Evolutionary conservation across 2,888 invertebrate genomes (phyloP).

Genomic region (Cataglyphis cursor): DNA sequence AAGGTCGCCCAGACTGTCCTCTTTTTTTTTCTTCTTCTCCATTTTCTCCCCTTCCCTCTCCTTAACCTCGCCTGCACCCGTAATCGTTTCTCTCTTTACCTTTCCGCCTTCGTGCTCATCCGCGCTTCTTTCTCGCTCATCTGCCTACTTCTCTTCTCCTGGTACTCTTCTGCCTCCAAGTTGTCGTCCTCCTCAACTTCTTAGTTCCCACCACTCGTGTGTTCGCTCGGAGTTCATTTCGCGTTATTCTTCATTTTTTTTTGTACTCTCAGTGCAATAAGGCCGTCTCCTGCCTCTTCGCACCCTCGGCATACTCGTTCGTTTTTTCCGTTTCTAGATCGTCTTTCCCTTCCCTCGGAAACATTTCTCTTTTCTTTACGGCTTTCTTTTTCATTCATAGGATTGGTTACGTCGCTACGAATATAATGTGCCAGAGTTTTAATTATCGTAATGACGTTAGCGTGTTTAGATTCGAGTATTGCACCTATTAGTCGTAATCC

Average conservation of each 20-base stretch:
- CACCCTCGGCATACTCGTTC: conserved; percentile 13
- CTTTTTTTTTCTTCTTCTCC: conserved; percentile 47
- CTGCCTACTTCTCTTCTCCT: conserved; percentile 31
- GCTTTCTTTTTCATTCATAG: conserved; percentile 24
- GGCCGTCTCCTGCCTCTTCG: conserved; percentile 20
- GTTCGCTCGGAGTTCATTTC: conserved; percentile 38
- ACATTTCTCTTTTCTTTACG: not conserved
- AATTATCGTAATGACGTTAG: conserved; percentile 75
- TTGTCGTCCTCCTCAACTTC: conserved; percentile 58
- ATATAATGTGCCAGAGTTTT: conserved; percentile 65
- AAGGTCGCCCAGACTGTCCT: conserved; percentile 78
- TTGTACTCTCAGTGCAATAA: conserved; percentile 15
- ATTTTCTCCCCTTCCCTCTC: conserved; percentile 44
- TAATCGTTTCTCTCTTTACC: conserved; percentile 39
- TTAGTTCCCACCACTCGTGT: conserved; percentile 62
- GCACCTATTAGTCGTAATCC: conserved; percentile 53
- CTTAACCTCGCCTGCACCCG: conserved; percentile 25
- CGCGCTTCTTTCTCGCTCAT: conserved; percentile 47
- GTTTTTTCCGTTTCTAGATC: conserved; percentile 50
- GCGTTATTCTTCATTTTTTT: conserved; percentile 43
- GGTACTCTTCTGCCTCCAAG: conserved; percentile 47
- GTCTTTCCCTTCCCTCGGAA: conserved; percentile 37
- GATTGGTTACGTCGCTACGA: conserved; percentile 30
- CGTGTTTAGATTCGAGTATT: conserved; percentile 45
- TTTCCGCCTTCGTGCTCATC: conserved; percentile 47